These are phyloP conservation scores for Lycia hirtaria DNA, from an alignment of 2,888 invertebrate genomes.

Conservation along the genomic window DNA sequence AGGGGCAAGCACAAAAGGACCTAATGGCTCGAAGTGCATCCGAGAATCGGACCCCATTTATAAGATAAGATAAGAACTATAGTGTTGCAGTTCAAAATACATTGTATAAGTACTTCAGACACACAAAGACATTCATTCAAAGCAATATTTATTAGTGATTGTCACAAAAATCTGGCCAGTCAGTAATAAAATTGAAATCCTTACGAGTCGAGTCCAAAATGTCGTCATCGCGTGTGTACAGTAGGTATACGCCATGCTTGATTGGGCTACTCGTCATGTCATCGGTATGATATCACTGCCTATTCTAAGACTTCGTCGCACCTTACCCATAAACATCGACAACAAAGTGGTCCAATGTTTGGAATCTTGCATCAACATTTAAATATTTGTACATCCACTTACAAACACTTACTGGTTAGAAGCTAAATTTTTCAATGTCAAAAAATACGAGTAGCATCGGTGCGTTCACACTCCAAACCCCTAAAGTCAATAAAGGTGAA, in stretches of 20 bases:
- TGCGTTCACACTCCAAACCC: conserved; percentile 6
- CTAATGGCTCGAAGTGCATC: no score
- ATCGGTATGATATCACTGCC: conserved; percentile 61
- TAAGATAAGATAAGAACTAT: no score
- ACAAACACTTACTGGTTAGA: conserved; percentile 12
- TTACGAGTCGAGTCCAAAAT: conserved; percentile 4
- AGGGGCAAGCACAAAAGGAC: no score
- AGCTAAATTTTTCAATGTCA: conserved; percentile 21
- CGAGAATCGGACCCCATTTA: no score
- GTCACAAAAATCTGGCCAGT: not conserved
- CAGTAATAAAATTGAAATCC: conserved; percentile 1
- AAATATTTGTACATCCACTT: conserved; percentile 36
- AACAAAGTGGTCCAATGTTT: conserved; percentile 35
- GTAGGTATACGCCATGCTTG: conserved; percentile 50
- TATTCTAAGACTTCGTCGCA: conserved; percentile 63
- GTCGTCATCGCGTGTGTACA: conserved; percentile 20
- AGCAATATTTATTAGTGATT: no score
- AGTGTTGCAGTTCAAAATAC: no score
- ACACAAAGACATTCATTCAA: no score
- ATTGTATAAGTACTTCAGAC: no score
- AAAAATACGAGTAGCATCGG: conserved; percentile 1
- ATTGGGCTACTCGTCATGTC: conserved; percentile 51
- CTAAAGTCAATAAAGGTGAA: not conserved
- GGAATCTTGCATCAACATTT: conserved; percentile 22
- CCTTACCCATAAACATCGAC: conserved; percentile 52